Percentiles rank a stretch among this genome's conserved stretches.
phyloP scores from a whole-genome alignment of 2,797 vertebrate genomes.

The Heliangelus exortis region DNA sequence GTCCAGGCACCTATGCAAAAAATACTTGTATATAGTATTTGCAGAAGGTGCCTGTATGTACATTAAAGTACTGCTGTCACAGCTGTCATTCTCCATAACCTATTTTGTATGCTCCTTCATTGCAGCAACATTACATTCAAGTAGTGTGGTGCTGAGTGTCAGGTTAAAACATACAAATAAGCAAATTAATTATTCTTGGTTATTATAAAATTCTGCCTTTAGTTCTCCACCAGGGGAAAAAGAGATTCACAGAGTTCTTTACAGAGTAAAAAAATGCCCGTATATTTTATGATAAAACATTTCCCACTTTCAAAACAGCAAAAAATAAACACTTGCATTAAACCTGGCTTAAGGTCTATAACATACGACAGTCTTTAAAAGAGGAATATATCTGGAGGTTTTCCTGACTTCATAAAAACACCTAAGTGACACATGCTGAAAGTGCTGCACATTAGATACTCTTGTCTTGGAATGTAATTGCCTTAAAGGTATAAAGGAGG shows the following conservation, averaged over 20 bases:
- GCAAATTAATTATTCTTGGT: neutral
- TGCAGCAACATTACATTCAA: neutral
- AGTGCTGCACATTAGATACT: slow-evolving; percentile 72
- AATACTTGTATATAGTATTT: neutral
- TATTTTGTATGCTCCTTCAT: neutral
- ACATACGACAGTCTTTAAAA: slow-evolving; percentile 69
- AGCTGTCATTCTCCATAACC: neutral
- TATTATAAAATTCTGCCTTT: slow-evolving; percentile 14
- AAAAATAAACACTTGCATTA: slow-evolving; percentile 45
- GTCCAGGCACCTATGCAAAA: neutral
- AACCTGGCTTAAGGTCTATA: slow-evolving; percentile 62
- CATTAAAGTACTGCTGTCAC: neutral
- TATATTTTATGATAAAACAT: slow-evolving; percentile 36
- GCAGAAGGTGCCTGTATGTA: neutral
- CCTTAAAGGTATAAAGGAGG: slow-evolving; percentile 75
- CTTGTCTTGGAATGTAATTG: slow-evolving; percentile 79
- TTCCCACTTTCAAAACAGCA: slow-evolving; percentile 51
- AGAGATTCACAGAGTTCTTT: neutral
- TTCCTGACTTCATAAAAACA: slow-evolving; percentile 65
- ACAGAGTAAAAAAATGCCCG: neutral
- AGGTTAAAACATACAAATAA: slow-evolving; percentile 2
- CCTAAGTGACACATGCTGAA: slow-evolving; percentile 68
- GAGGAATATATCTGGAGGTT: slow-evolving; percentile 69
- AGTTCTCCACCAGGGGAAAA: neutral
- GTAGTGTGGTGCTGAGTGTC: neutral